Conservation (phyloP, 2,113 vertebrate species). For the Oncorhynchus mykiss region DNA sequence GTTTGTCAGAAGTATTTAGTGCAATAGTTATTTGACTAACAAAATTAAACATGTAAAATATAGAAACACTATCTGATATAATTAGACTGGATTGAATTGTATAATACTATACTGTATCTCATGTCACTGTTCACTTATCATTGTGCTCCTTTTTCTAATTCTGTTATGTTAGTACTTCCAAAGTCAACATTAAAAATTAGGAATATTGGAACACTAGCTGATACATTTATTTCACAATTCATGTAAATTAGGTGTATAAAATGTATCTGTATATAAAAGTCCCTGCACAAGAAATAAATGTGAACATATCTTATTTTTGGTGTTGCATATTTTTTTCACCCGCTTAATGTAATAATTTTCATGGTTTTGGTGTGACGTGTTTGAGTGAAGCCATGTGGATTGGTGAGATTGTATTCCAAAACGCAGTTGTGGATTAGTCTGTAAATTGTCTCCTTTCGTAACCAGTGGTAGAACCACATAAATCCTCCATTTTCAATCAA, state of each 20-base stretch:
- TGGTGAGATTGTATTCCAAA: slow-evolving; percentile 35
- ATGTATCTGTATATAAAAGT: slow-evolving; percentile 74
- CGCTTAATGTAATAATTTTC: background rate
- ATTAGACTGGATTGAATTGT: slow-evolving; percentile 29
- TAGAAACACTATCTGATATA: slow-evolving; percentile 21
- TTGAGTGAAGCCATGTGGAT: slow-evolving; percentile 27
- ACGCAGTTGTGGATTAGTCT: slow-evolving; percentile 8
- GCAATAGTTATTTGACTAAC: slow-evolving; percentile 57
- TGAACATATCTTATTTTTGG: slow-evolving; percentile 62
- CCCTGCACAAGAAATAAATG: slow-evolving; percentile 78
- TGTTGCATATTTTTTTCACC: slow-evolving; percentile 35
- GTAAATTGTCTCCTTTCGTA: slow-evolving; percentile 36
- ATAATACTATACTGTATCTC: slow-evolving; percentile 55
- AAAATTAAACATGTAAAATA: slow-evolving; percentile 44
- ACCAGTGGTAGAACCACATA: background rate
- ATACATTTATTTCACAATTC: slow-evolving; percentile 72
- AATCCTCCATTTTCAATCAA: slow-evolving; percentile 25
- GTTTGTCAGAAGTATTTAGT: slow-evolving; percentile 67
- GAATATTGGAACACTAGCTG: slow-evolving; percentile 57
- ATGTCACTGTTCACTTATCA: slow-evolving; percentile 44
- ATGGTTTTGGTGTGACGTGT: background rate
- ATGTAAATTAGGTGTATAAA: slow-evolving; percentile 77
- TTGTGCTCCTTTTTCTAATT: slow-evolving; percentile 41
- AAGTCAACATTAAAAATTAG: slow-evolving; percentile 51
- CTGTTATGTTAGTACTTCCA: slow-evolving; percentile 43